Evolutionary conservation across 2,797 vertebrate genomes (phyloP), one percentile per base, ranked within the genome.

Genomic region (Octomys mimax): DNA sequence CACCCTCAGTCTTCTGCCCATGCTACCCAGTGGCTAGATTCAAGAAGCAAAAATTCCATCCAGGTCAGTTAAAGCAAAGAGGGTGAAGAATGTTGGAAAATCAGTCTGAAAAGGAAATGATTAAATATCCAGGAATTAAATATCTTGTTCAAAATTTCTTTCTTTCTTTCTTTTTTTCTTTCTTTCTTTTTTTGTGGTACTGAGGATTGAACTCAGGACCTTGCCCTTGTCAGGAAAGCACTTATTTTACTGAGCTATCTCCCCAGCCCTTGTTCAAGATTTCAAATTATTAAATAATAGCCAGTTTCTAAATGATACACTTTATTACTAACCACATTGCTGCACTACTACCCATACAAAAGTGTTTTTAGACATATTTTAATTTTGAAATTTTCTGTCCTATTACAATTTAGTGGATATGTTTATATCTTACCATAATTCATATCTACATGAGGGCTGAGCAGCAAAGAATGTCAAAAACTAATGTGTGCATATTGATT

Each of bases 21-120:
- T 88, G 24, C 46, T 36, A 89, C 7, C 31, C 52, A 39, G 39
- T 94, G 28, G 1, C 78, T 94, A 21, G 95, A 80, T 18, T 42
- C 59, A 96, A 78, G 71, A 13, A 90, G 6, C 36, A 73, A 89
- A 79, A 91, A 80, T 59, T 92, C 42, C 62, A 1, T 66, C 59
- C 28, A 95, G 26, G 21, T 96, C 68, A 89, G 6, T 42, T 87
- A 93, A 89, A 73, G 6, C 31, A 94, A 62, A 89, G 33, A 80
- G 2, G 11, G 16, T 95, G 5, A 95, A 96, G 77, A 82, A 54
- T 7, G 5, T 46, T 82, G 2, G 78, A 90, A 22, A 88, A 91
- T 94, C 22, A 96, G 92, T 95, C 59, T 77, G n/a, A 92, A 91
- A 91, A 39, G 31, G 46, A 95, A 95, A 81, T 87, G 52, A 16